Conservation (phyloP, 2,113 vertebrate species). For the Catagonus wagneri region DNA sequence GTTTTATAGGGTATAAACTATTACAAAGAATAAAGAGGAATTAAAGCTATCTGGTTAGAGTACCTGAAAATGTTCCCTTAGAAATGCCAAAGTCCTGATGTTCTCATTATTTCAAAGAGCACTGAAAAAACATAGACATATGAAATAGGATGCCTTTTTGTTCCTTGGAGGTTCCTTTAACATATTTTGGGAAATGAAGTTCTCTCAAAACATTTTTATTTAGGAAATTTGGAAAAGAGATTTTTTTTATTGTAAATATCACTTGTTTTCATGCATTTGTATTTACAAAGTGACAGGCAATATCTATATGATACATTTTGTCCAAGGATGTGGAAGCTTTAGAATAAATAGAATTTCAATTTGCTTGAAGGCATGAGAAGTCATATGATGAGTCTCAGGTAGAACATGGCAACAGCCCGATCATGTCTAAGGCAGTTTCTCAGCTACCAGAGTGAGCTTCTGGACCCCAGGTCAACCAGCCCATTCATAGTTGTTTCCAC, state of each 20-base stretch:
- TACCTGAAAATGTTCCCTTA: constrained; percentile 56
- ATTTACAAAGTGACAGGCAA: not conserved
- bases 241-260: not conserved
- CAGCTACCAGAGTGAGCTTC: not conserved
- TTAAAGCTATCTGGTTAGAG: constrained; percentile 53
- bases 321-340: constrained; percentile 1
- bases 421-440: not conserved
- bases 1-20: constrained; percentile 75
- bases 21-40: constrained; percentile 73
- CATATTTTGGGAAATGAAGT: constrained; percentile 8
- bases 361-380: not conserved
- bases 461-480: not conserved
- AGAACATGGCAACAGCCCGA: not conserved
- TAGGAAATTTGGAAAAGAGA: constrained; percentile 30
- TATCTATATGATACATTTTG: not conserved
- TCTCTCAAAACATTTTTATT: constrained; percentile 41
- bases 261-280: not conserved
- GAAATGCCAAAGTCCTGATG: constrained; percentile 39
- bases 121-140: not conserved
- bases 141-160: constrained; percentile 42
- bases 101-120: constrained; percentile 45
- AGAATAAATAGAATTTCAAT: constrained; percentile 24
- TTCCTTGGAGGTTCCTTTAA: not conserved
- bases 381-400: not conserved
- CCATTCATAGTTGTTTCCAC: not conserved